Base-by-base conservation (phyloP, 2,797 vertebrate species). In the Amblyopsis hoosieri region DNA sequence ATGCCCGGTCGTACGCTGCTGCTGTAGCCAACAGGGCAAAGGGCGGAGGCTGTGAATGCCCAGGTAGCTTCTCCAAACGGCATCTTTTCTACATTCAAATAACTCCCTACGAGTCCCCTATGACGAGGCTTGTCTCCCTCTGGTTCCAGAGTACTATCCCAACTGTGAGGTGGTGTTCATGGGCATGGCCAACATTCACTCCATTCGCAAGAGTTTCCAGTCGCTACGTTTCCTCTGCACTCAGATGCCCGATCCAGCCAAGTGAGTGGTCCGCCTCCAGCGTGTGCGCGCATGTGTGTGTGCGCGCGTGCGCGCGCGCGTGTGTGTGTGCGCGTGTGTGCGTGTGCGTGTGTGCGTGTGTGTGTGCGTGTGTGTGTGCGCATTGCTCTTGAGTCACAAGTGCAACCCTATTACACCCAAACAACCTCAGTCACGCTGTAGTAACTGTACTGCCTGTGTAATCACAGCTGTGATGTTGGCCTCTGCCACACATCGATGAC, bases 121-220 rank as follows among this genome's bases (percentile, higher is more conserved):
- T 42, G 37, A 42, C 37, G 23, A 29, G 23, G 19, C 31, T 59
- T 62, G 14, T 57, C 61, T 58, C 52, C 13, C 55, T 51, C 10
- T 7, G 66, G 29, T 72, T 89, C 2, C 88, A 99, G 97, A 99
- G 74, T 99, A 99, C 92, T 99, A 99, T 71, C 97, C 97, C 0
- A 99, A 99, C 92, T 99, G 97, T 80, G 97, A 99, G 89, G 97
- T 99, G n/a, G 93, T 98, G 51, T 99, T 99, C 81, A 99, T 99
- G 97, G 95, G 97, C 53, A 99, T 99, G 97, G 97, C 97, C 78
- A 99, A 99, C 90, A 99, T 99, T 82, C 97, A 99, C 87, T 97
- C 96, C 66, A 99, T 99, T 80, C 94, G 97, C 80, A 98, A 98
- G 90, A 99, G 97, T 90, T 99, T 99, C 89, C 97, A 99, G 90